These are phyloP conservation scores for Heliocidaris tuberculata DNA, from an alignment of 35 echinoderm and acorn worm genomes.

Conservation along the genomic window DNA sequence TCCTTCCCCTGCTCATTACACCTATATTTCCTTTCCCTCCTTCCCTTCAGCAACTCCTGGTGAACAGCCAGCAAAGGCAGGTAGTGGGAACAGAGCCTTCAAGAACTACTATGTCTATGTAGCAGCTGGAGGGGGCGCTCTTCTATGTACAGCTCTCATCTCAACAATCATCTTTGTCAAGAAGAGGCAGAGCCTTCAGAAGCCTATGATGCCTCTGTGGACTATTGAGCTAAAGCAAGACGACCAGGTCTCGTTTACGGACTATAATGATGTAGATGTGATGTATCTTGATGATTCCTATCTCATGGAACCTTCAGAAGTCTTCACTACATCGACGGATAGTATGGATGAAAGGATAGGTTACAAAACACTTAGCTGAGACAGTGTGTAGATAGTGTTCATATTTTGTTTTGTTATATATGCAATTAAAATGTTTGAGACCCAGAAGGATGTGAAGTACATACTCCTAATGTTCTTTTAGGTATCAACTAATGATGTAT, in stretches of 20 bases:
- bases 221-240: conserved; percentile 50
- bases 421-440: background rate
- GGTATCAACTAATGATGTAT: background rate
- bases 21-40: background rate
- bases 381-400: background rate
- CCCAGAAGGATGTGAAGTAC: background rate
- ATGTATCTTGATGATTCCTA: conserved; percentile 63
- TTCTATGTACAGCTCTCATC: conserved; percentile 22
- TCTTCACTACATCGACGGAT: conserved; percentile 43
- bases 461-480: background rate
- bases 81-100: background rate
- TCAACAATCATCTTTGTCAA: conserved; percentile 7
- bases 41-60: background rate
- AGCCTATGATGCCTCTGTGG: conserved; percentile 47
- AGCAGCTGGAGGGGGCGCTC: conserved; percentile 8
- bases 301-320: conserved; percentile 54
- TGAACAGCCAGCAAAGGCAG: background rate
- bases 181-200: background rate
- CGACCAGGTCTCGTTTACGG: background rate
- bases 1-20: background rate
- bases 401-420: background rate
- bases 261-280: conserved; percentile 53
- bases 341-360: conserved; percentile 48
- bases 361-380: conserved; percentile 53
- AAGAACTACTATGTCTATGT: conserved; percentile 37